Conservation (phyloP, 2,888 invertebrate species). For the Entomobrya multifasciata region DNA sequence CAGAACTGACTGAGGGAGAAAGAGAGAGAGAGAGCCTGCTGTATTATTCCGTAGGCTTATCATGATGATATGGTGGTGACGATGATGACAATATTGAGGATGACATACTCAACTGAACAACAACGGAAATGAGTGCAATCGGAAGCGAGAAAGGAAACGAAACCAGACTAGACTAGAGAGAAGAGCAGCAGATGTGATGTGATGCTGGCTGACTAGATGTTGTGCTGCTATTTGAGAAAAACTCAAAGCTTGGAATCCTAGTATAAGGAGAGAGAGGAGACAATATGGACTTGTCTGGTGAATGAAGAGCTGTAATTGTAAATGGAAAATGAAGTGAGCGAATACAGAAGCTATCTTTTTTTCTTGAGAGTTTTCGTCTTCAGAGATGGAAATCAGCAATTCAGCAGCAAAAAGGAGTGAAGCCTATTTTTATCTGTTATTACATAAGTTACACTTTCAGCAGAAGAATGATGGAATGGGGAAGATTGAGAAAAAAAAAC, state of each 20-base stretch:
- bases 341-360: background rate
- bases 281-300: conserved; percentile 10
- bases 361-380: background rate
- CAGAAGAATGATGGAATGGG: background rate
- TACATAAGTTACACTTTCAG: background rate
- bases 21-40: too few species aligned
- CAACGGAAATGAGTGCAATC: conserved; percentile 43
- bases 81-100: conserved; percentile 7
- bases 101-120: conserved; percentile 30
- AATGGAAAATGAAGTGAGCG: conserved; percentile 24
- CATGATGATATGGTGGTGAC: background rate
- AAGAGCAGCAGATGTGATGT: conserved; percentile 14
- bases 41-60: background rate
- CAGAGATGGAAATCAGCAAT: conserved; percentile 17
- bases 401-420: background rate
- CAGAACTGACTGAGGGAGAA: too few species aligned
- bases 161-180: conserved; percentile 36
- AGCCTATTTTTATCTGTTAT: too few species aligned
- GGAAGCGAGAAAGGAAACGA: conserved; percentile 31
- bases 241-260: background rate
- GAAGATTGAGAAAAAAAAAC: conserved; percentile 21
- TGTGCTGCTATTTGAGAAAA: background rate
- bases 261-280: background rate
- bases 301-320: background rate
- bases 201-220: background rate